Evolutionary conservation across 2,888 invertebrate species (phyloP), one percentile per base, ranked within the genome.

Genomic region (Schizotus pectinicornis): DNA sequence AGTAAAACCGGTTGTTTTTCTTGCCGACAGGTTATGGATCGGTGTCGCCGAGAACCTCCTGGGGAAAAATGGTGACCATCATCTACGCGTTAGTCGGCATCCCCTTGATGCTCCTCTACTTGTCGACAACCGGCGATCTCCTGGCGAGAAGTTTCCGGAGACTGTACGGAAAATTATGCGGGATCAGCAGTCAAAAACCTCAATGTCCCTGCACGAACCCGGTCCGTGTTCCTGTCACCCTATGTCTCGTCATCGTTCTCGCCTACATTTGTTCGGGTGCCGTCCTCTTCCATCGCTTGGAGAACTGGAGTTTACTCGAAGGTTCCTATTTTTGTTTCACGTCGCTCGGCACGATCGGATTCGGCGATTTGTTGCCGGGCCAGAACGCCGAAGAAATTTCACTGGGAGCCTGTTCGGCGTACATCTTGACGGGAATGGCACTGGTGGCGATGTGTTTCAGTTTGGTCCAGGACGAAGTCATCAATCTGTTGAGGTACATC

Each of bases 201-300:
- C 74, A 74, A 32, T 80, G 79, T 56, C 76, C 77, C 0, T 83
- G 85, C 70, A 75, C 83, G 34, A 83, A 84, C 68, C 83, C 85
- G 65, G 86, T 90, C 49, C 85, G 92, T 65, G 95, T 98, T 58
- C 98, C 98, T 43, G 89, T 96, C 57, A 86, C 88, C 50, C 84
- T 98, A 47, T 95, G 95, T 75, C 81, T 96, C 59, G 81, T 94
- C 66, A 89, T 97, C 38, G 88, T 98, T 71, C 83, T 93, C 43
- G 85, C 89, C 65, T 98, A 98, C 80, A 87, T 98, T 71, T 89
- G 90, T 56, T 88, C 93, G 33, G 98, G 98, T 8, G 92, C 96
- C 0, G 82, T 93, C 58, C 84, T 98, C 64, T 98, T 98, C 79
- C 90, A 92, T 60, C 85, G 90, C 50, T 90, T 96, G 75, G 98